Conservation (phyloP, 2,113 vertebrate genomes). For the Zosterops borbonicus region DNA sequence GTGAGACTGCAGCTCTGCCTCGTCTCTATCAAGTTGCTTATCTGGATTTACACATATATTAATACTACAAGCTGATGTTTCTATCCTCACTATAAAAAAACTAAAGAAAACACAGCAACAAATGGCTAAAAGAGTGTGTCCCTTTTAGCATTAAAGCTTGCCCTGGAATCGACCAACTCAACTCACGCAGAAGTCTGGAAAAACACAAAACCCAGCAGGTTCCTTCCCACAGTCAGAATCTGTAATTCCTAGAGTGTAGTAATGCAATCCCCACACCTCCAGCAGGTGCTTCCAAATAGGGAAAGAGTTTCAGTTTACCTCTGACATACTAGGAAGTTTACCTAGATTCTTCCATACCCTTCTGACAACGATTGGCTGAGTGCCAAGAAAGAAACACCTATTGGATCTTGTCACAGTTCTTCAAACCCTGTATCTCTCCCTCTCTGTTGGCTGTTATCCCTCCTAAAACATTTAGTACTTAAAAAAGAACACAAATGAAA, state of each 20-base stretch:
- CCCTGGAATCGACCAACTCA: not conserved
- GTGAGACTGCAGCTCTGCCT: not conserved
- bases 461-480: too few species aligned
- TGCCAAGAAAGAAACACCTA: too few species aligned
- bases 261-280: too few species aligned
- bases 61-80: not conserved
- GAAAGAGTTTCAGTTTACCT: too few species aligned
- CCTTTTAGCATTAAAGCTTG: not conserved
- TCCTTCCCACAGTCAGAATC: not conserved
- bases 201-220: not conserved
- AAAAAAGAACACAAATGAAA: too few species aligned
- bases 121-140: not conserved
- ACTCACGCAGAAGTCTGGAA: fast-evolving
- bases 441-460: too few species aligned
- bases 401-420: too few species aligned
- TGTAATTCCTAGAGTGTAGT: not conserved
- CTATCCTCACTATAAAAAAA: not conserved
- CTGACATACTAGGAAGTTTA: too few species aligned
- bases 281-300: too few species aligned
- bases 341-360: too few species aligned
- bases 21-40: not conserved
- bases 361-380: too few species aligned
- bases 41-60: not conserved
- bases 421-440: too few species aligned
- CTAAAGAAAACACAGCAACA: not conserved